phyloP scores from a whole-genome alignment of 2,113 vertebrate genomes.

The Microcebus lehilahytsara region DNA sequence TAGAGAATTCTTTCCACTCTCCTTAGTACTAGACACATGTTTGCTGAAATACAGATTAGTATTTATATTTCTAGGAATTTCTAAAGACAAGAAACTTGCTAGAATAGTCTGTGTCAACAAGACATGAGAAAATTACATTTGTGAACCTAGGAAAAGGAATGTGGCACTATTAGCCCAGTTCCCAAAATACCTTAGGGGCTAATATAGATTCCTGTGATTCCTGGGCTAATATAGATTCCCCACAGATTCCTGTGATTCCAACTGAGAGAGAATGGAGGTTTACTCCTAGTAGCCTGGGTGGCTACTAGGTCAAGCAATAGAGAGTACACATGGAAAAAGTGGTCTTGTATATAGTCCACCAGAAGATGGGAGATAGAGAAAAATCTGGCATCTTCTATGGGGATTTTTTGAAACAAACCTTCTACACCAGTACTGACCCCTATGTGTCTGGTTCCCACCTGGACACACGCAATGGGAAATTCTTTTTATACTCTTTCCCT shows the following conservation, averaged over 20 bases:
- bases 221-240: too few species aligned
- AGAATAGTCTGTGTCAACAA: background rate
- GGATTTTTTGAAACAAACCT: background rate
- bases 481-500: background rate
- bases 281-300: background rate
- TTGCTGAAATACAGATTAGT: background rate
- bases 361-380: background rate
- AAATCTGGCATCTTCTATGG: background rate
- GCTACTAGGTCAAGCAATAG: background rate
- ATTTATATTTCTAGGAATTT: constrained; percentile 8
- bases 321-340: background rate
- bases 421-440: background rate
- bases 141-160: background rate
- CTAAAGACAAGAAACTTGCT: constrained; percentile 5
- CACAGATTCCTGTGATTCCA: background rate
- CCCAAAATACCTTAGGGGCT: background rate
- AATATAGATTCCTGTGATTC: too few species aligned
- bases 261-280: background rate
- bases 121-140: background rate
- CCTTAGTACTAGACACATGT: background rate
- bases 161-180: background rate
- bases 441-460: background rate
- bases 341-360: background rate
- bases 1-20: background rate
- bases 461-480: background rate